phyloP scores from a whole-genome alignment of 2,797 vertebrate species.

The Sus cebifrons region DNA sequence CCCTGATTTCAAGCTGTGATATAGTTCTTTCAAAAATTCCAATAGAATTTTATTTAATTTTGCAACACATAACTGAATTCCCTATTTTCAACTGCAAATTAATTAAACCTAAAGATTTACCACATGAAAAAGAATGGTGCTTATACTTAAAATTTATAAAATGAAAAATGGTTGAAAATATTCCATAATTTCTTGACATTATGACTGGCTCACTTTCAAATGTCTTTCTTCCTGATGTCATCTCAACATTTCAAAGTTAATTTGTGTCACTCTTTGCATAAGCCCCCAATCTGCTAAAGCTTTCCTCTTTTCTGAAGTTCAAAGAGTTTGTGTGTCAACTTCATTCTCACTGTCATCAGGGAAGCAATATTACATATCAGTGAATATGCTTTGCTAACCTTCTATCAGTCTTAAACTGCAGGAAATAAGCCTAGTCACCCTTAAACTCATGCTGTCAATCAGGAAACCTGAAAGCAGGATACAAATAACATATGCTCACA shows the following conservation, averaged over 20 bases:
- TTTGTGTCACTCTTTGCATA: constrained; percentile 75
- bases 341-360: constrained; percentile 73
- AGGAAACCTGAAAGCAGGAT: constrained; percentile 81
- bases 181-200: constrained; percentile 57
- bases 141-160: constrained; percentile 63
- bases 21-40: constrained; percentile 51
- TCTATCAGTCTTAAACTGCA: constrained; percentile 70
- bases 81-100: neutral
- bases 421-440: constrained; percentile 79
- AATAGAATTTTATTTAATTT: constrained; percentile 59
- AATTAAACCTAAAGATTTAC: neutral
- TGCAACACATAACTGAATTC: neutral
- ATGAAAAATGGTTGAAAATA: constrained; percentile 16
- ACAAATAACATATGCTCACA: constrained; percentile 75
- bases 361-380: constrained; percentile 77
- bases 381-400: constrained; percentile 75
- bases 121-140: constrained; percentile 32
- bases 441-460: constrained; percentile 81
- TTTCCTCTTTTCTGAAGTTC: constrained; percentile 41
- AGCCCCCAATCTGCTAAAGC: constrained; percentile 65
- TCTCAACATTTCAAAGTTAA: constrained; percentile 71
- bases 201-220: constrained; percentile 67
- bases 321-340: constrained; percentile 60
- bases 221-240: constrained; percentile 47
- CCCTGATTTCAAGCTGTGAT: neutral